phyloP scores from a whole-genome alignment of 2,797 vertebrate species.

The Anas georgica region DNA sequence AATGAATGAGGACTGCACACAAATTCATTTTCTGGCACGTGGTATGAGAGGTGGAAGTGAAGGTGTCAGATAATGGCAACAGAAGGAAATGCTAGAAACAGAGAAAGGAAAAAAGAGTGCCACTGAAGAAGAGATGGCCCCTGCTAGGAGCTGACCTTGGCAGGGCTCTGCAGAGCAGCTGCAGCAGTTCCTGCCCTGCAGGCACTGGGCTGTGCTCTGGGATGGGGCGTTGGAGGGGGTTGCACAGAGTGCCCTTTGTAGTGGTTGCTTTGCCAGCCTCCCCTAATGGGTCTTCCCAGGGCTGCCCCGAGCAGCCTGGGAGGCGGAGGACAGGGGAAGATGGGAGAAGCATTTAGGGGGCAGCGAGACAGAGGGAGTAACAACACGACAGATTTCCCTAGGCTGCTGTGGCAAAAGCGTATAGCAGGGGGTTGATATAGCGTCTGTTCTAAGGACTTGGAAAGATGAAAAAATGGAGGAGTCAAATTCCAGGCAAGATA shows the following conservation, averaged over 20 bases:
- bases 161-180: background rate
- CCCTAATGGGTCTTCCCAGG: background rate
- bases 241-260: slow-evolving; percentile 55
- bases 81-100: slow-evolving; percentile 7
- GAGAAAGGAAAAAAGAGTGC: background rate
- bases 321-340: background rate
- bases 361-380: background rate
- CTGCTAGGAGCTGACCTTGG: background rate
- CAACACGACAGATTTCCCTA: background rate
- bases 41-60: background rate
- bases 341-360: background rate
- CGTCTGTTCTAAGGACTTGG: background rate
- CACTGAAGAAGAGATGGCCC: background rate
- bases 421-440: background rate
- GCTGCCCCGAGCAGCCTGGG: background rate
- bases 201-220: background rate
- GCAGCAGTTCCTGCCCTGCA: background rate
- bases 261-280: background rate
- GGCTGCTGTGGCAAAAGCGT: background rate
- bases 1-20: background rate
- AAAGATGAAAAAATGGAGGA: background rate
- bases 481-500: background rate
- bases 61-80: background rate
- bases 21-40: background rate
- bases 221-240: background rate